A percentile compares a stretch with the other conserved stretches of the same genome.
Conservation (phyloP, 2,797 vertebrate species). For the Florisuga fusca region DNA sequence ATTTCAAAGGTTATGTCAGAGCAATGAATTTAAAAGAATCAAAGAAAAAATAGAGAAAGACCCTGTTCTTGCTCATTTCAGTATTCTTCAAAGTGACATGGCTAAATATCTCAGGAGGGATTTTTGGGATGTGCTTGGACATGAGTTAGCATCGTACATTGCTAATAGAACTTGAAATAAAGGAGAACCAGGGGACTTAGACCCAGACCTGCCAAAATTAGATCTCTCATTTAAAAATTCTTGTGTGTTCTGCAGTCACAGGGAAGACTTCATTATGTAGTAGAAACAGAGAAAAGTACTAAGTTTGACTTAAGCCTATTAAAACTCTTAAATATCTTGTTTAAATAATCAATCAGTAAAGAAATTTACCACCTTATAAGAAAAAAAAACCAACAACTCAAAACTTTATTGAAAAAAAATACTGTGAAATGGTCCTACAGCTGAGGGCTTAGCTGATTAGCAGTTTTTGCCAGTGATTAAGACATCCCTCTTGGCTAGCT, state of each 20-base stretch:
- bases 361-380: neutral
- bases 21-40: slow-evolving; percentile 2
- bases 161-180: slow-evolving; percentile 44
- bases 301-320: neutral
- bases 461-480: neutral
- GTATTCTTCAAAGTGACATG: slow-evolving; percentile 45
- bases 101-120: slow-evolving; percentile 43
- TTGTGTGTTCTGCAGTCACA: neutral
- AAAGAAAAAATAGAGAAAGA: neutral
- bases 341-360: neutral
- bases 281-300: neutral
- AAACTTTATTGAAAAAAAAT: neutral
- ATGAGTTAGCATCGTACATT: slow-evolving; percentile 1
- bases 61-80: slow-evolving; percentile 34
- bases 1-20: slow-evolving; percentile 37
- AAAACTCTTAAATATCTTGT: neutral
- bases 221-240: slow-evolving; percentile 43
- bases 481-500: neutral
- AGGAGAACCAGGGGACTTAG: neutral
- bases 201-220: slow-evolving; percentile 31
- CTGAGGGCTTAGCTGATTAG: neutral
- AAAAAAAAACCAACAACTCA: no score
- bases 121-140: slow-evolving; percentile 23
- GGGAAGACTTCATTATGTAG: neutral
- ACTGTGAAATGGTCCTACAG: neutral